Percentiles rank a stretch among this genome's conserved stretches.
Conservation (phyloP, 2,113 vertebrate genomes). For the Poecile atricapillus region DNA sequence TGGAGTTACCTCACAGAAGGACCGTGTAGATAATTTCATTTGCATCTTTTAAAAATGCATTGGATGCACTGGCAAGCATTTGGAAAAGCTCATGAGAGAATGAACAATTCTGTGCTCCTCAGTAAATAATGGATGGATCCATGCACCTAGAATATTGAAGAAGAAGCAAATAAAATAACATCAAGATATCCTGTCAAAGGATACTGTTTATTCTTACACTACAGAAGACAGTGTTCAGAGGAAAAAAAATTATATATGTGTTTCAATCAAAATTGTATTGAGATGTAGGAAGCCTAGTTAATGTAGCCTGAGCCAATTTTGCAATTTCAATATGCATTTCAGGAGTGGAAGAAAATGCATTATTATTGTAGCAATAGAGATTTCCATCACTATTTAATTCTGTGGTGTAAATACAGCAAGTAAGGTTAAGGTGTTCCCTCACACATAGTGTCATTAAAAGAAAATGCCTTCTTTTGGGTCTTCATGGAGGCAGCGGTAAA, state of each 20-base stretch:
- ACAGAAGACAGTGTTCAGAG: not conserved
- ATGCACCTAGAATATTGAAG: not conserved
- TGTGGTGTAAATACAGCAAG: not conserved
- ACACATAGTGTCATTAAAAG: not conserved
- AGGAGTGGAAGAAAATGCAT: not conserved
- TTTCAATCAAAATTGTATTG: not conserved
- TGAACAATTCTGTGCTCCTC: not conserved
- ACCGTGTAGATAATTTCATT: slow-evolving; percentile 6
- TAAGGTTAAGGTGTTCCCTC: not conserved
- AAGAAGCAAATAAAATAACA: not conserved
- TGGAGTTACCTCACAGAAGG: not conserved
- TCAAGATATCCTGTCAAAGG: not conserved
- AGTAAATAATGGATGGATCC: not conserved
- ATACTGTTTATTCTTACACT: not conserved
- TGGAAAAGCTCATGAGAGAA: not conserved
- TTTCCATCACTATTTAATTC: not conserved
- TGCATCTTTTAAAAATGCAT: slow-evolving; percentile 1
- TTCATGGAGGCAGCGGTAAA: not conserved
- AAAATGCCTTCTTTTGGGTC: not conserved
- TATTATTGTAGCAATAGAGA: not conserved
- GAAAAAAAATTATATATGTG: not conserved
- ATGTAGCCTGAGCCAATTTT: not conserved
- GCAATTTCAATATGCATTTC: not conserved
- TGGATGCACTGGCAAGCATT: not conserved
- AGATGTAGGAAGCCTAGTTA: not conserved